Base-by-base conservation (phyloP, 2,113 vertebrate genomes). In the Sorex fumeus region DNA sequence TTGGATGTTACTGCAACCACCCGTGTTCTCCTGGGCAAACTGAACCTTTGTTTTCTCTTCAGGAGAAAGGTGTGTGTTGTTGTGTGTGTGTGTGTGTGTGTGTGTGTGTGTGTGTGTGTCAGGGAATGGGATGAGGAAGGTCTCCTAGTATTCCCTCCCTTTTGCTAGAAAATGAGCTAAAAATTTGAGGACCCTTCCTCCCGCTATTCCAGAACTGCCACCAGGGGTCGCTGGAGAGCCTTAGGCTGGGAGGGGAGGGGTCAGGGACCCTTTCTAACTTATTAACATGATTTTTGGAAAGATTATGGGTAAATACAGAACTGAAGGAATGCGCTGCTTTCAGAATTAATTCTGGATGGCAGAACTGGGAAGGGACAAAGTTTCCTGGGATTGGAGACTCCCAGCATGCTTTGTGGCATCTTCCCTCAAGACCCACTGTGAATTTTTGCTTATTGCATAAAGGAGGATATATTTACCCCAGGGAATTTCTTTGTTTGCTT, bases 171-270 rank as follows among this genome's bases (percentile, higher is more conserved):
- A 60, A 21, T 60, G 18, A 50, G 2, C 2, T 12, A 50, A 50
- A 50, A 50, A 6, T 50, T 2, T 50, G 13, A 50, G 57, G 3
- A 60, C 2, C 75, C n/a, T 18, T 4, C 34, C 3, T 8, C 21
- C 57, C 21, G 1, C 47, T 5, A 36, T 27, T 23, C 28, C 70
- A 57, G 47, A 90, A 0, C 2, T 71, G 71, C 64, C 85, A 69
- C 40, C 30, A 95, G 82, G 8, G 36, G 64, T 82, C 27, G 75
- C 43, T 34, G 7, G 82, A 94, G 66, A 92, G 50, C 13, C 47
- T 85, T 70, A 64, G 0, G 32, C 21, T n/a, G 94, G 81, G 89
- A 76, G 32, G 36, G 27, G 21, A 6, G 50, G 69, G 34, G 8
- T 40, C 16, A 71, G 32, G 1, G 34, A n/a, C 27, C 85, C 62